These are phyloP conservation scores for Chaetorhynchus papuensis DNA, from an alignment of 2,113 vertebrate species.

Conservation along the genomic window DNA sequence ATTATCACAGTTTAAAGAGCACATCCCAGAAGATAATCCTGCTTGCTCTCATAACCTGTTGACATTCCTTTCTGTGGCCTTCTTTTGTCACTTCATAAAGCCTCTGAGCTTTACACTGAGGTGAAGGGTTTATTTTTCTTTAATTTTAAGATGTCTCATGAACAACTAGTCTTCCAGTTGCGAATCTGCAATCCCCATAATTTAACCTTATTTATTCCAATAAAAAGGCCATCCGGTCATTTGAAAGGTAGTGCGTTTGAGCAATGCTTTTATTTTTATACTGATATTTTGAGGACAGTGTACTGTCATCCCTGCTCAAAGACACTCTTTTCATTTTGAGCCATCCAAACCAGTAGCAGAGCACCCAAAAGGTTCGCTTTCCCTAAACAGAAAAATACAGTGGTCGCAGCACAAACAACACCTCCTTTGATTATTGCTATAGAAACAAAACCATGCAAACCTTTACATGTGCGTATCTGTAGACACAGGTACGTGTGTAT, in stretches of 20 bases:
- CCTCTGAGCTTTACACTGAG: not conserved
- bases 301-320: not conserved
- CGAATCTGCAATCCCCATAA: not conserved
- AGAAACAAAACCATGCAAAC: not conserved
- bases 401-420: not conserved
- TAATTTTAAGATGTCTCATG: not conserved
- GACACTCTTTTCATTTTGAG: not conserved
- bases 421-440: not conserved
- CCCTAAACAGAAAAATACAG: not conserved
- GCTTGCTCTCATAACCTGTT: not conserved
- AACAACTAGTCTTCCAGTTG: not conserved
- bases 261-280: not conserved
- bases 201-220: not conserved
- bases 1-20: slow-evolving; percentile 40
- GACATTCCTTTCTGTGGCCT: not conserved
- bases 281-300: not conserved
- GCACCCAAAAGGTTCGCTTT: not conserved
- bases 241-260: not conserved
- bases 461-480: not conserved
- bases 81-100: not conserved
- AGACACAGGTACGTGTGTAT: not conserved
- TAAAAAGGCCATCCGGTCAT: not conserved
- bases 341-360: not conserved
- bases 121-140: not conserved
- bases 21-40: slow-evolving; percentile 12